Evolutionary conservation across 2,797 vertebrate genomes (phyloP).

Genomic region (Helostoma temminkii): DNA sequence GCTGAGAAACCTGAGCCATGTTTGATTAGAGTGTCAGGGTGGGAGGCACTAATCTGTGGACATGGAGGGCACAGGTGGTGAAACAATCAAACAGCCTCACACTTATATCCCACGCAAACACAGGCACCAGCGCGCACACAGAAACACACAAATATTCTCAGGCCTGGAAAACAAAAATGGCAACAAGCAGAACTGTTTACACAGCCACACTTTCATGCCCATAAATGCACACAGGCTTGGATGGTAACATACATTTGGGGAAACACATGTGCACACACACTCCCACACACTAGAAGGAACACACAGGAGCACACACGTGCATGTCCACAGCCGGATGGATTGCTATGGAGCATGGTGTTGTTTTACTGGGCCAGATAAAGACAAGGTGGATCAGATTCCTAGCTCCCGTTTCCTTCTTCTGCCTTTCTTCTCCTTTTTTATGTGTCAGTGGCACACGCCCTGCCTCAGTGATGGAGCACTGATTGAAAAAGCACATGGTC

Average conservation of each 20-base stretch:
- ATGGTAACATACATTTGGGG: slow-evolving; percentile 34
- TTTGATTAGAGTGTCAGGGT: slow-evolving; percentile 81
- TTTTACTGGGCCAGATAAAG: slow-evolving; percentile 85
- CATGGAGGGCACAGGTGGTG: slow-evolving; percentile 82
- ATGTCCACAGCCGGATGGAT: slow-evolving; percentile 53
- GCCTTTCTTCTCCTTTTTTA: slow-evolving; percentile 70
- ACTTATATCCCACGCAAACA: slow-evolving; percentile 24
- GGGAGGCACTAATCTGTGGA: slow-evolving; percentile 81
- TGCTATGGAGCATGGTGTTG: slow-evolving; percentile 70
- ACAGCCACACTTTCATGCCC: slow-evolving; percentile 26
- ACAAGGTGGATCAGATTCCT: slow-evolving; percentile 89
- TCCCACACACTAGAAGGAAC: not conserved
- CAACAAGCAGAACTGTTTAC: slow-evolving; percentile 50
- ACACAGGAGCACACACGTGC: slow-evolving; percentile 35
- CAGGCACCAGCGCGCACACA: slow-evolving; percentile 28
- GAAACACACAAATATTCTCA: slow-evolving; percentile 28
- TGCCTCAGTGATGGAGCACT: slow-evolving; percentile 59
- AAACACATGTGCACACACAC: slow-evolving; percentile 25
- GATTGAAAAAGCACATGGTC: slow-evolving; percentile 55
- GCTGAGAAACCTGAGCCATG: slow-evolving; percentile 79
- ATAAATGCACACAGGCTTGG: slow-evolving; percentile 39
- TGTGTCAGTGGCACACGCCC: slow-evolving; percentile 78
- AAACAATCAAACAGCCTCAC: slow-evolving; percentile 83
- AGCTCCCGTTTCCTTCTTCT: slow-evolving; percentile 79
- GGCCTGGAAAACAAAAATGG: slow-evolving; percentile 43